Evolutionary conservation across 1,140 invertebrate species (phyloP), one percentile per base, ranked within the genome.

Genomic region (Drosophila sechellia): DNA sequence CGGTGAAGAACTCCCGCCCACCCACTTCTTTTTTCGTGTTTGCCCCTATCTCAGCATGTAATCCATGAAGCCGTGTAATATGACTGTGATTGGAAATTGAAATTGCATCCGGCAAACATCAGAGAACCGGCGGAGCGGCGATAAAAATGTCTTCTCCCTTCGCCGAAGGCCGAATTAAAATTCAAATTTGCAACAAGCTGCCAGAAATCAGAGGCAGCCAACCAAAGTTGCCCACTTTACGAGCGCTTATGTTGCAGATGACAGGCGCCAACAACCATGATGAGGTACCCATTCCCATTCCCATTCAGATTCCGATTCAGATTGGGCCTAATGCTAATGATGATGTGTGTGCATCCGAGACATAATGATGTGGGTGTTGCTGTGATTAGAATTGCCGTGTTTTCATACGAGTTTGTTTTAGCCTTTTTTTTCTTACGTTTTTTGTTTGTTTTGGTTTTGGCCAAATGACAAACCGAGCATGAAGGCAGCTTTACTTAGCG

Each of bases 11-110:
- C 25, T 50, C 22, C n/a, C 35, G 6, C 20, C 56, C 13, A 11
- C 13, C 5, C 3, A 2, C 13, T 31, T 17, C 15, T 13, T 20
- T 35, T 15, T 25, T 46, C 5, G 27, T 49, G 34, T 35, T 12
- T 34, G n/a, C 37, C n/a, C 31, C 34, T 31, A 40, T 43, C 54
- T 35, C 60, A 49, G 69, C 61, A 48, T 74, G 69, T 85, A 80
- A 75, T 78, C 81, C 81, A 79, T 79, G 83, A 68, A 83, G 66
- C 65, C 83, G 83, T 86, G 83, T 86, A 86, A 86, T 87, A 86
- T 83, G 83, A 79, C 77, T 87, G 83, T 83, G 83, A 86, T 86
- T 86, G 83, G 76, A 86, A 86, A 79, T 86, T 86, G 83, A 87
- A 86, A 86, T 86, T 86, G 83, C 83, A 86, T 86, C 83, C 83